A percentile compares a stretch with the other conserved stretches of the same genome.
phyloP scores from a whole-genome alignment of 2,888 invertebrate species.

The Graphium colonna region DNA sequence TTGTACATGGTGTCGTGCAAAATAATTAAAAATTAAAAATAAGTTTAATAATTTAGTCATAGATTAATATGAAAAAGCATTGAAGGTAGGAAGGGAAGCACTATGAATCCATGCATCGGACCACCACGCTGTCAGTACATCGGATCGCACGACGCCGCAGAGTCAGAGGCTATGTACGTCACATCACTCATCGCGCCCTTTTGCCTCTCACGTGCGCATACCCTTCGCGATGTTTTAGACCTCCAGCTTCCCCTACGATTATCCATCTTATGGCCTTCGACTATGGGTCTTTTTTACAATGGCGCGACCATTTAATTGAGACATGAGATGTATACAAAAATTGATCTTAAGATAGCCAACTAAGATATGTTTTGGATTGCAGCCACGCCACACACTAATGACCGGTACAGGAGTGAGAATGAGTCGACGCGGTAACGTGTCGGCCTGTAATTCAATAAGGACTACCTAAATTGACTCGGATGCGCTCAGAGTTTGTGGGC shows the following conservation, averaged over 20 bases:
- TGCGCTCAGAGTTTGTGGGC: slow-evolving; percentile 64
- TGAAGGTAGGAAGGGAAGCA: too few relatives aligned
- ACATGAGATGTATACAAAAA: slow-evolving; percentile 20
- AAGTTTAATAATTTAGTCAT: too few relatives aligned
- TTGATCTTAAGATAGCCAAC: slow-evolving; percentile 23
- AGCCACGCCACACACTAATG: slow-evolving; percentile 27
- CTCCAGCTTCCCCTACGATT: slow-evolving; percentile 27
- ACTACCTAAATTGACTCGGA: slow-evolving; percentile 73
- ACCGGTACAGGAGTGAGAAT: slow-evolving; percentile 39
- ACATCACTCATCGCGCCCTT: slow-evolving; percentile 69
- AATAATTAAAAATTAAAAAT: too few relatives aligned
- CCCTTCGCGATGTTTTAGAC: slow-evolving; percentile 38
- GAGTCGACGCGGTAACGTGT: slow-evolving; percentile 58
- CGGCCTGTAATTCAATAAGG: slow-evolving; percentile 74
- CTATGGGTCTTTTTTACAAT: slow-evolving; percentile 18
- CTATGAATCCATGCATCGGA: slow-evolving; percentile 47
- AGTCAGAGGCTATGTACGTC: slow-evolving; percentile 67
- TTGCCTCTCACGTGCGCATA: slow-evolving; percentile 47
- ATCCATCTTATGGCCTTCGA: slow-evolving; percentile 26
- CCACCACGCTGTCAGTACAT: slow-evolving; percentile 41
- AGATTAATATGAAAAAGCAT: too few relatives aligned
- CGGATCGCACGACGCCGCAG: slow-evolving; percentile 42
- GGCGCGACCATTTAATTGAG: slow-evolving; percentile 8
- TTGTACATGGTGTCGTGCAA: too few relatives aligned
- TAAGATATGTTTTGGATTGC: slow-evolving; percentile 30